A percentile compares a stretch with the other conserved stretches of the same genome.
These are phyloP conservation scores for Falco rusticolus DNA, from an alignment of 2,797 vertebrate genomes.

Conservation along the genomic window DNA sequence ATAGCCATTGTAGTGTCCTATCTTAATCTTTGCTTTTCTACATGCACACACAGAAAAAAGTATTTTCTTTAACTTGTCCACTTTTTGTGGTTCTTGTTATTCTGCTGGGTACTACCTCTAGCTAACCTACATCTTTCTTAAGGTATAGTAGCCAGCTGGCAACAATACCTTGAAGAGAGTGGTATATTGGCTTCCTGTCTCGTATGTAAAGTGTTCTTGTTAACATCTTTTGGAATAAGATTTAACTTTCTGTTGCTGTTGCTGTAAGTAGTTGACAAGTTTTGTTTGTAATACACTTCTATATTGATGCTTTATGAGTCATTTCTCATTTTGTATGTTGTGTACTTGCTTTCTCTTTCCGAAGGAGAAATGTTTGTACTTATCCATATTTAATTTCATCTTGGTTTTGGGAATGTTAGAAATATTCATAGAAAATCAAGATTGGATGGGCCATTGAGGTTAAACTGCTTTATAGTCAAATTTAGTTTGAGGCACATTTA, in stretches of 20 bases:
- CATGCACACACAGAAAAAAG: background rate
- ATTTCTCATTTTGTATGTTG: background rate
- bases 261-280: background rate
- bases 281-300: background rate
- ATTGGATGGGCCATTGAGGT: background rate
- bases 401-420: background rate
- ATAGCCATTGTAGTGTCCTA: background rate
- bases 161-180: background rate
- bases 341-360: background rate
- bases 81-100: background rate
- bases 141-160: background rate
- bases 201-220: accelerated
- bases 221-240: background rate
- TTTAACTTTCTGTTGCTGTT: background rate
- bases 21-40: background rate
- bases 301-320: background rate
- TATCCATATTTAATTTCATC: background rate
- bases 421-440: background rate
- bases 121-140: background rate
- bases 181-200: background rate
- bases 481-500: background rate
- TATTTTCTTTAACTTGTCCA: background rate
- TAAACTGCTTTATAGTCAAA: background rate
- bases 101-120: background rate
- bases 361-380: background rate